phyloP scores from a whole-genome alignment of 1,140 invertebrate genomes.

The Sitodiplosis mosellana region DNA sequence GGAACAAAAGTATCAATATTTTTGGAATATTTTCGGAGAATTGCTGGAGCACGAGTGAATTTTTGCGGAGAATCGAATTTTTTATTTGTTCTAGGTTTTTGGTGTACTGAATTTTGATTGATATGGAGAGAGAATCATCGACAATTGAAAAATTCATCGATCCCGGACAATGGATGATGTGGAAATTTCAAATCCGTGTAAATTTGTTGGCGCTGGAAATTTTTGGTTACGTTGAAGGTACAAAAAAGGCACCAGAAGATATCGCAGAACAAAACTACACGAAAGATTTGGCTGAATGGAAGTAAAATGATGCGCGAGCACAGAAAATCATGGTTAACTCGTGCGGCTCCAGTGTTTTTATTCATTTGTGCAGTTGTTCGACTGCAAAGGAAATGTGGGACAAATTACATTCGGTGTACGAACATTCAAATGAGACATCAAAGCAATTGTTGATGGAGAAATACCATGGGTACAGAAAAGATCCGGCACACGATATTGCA shows the following conservation, averaged over 20 bases:
- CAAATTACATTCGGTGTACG: constrained; percentile 16
- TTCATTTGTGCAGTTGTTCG: constrained; percentile 16
- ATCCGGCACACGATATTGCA: constrained; percentile 7
- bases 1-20: no score
- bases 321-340: constrained; percentile 12
- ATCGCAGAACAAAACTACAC: no score
- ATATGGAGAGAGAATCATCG: not conserved
- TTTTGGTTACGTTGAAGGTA: constrained; percentile 6
- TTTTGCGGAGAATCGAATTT: no score
- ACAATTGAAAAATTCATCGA: constrained; percentile 6
- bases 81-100: no score
- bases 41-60: no score
- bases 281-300: constrained; percentile 2
- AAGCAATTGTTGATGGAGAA: constrained; percentile 19
- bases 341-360: constrained; percentile 11
- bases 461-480: constrained; percentile 12
- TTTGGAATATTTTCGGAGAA: no score
- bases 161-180: constrained; percentile 7
- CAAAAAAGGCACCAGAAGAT: not conserved
- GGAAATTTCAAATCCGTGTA: constrained; percentile 12
- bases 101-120: no score
- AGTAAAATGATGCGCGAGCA: constrained; percentile 8
- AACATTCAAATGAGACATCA: constrained; percentile 18
- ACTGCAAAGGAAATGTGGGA: constrained; percentile 20
- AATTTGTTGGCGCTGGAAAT: constrained; percentile 5